Percentiles rank a stretch among this genome's conserved stretches.
phyloP scores from a whole-genome alignment of 2,888 invertebrate species.

The Clistopyga incitator region DNA sequence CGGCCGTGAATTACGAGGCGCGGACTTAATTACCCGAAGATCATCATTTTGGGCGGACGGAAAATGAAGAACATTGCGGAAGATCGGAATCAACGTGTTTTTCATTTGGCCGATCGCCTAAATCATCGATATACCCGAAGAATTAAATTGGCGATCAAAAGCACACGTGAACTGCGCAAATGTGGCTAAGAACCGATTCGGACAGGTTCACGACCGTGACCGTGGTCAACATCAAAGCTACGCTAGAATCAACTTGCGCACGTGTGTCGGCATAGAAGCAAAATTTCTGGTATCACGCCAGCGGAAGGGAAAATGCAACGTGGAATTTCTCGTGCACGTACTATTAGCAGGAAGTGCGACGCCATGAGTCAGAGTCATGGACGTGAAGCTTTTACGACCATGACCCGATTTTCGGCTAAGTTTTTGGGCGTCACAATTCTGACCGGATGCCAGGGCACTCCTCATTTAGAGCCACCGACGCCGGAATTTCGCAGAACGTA shows the following conservation, averaged over 20 bases:
- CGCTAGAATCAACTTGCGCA: slow-evolving; percentile 11
- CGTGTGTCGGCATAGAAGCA: neutral
- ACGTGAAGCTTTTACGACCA: slow-evolving; percentile 18
- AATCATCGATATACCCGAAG: neutral
- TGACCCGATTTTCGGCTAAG: slow-evolving; percentile 51
- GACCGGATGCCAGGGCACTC: slow-evolving; percentile 38
- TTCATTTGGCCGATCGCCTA: slow-evolving; percentile 18
- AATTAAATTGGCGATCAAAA: too few relatives aligned
- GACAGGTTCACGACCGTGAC: slow-evolving; percentile 57
- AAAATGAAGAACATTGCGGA: slow-evolving; percentile 1
- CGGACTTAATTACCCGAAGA: neutral
- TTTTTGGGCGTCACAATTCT: slow-evolving; percentile 19
- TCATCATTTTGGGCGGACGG: slow-evolving; percentile 7
- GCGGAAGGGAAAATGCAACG: slow-evolving; percentile 26
- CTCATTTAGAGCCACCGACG: neutral
- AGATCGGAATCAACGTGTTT: slow-evolving; percentile 15
- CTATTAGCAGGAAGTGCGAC: slow-evolving; percentile 20
- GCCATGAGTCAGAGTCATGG: slow-evolving; percentile 5
- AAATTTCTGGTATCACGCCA: slow-evolving; percentile 58
- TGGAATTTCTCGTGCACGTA: neutral
- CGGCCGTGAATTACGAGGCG: neutral
- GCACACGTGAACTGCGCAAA: slow-evolving; percentile 23
- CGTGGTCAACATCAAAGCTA: slow-evolving; percentile 40
- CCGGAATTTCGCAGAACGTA: neutral
- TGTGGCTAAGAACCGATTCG: slow-evolving; percentile 14